Evolutionary conservation across 2,113 vertebrate species (phyloP).

Genomic region (Prinia subflava): DNA sequence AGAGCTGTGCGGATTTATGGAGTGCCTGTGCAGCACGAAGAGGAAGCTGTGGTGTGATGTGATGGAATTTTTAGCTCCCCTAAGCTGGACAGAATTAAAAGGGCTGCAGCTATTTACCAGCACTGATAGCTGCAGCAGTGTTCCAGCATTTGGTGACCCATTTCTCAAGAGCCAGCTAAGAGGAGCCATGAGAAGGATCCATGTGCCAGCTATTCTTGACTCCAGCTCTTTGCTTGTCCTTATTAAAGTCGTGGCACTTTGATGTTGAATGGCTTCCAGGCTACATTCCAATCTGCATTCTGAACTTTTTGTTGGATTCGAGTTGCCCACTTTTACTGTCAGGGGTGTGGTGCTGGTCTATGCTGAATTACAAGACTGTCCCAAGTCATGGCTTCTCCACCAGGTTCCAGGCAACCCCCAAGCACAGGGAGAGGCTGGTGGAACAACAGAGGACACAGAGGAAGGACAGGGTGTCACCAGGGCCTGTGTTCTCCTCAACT

Average conservation of each 20-base stretch:
- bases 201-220: background rate
- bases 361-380: background rate
- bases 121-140: background rate
- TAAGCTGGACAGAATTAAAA: constrained; percentile 7
- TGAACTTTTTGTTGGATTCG: background rate
- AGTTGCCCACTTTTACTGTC: accelerated
- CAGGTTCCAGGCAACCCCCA: background rate
- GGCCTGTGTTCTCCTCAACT: background rate
- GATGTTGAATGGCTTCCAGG: background rate
- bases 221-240: background rate
- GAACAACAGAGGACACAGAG: background rate
- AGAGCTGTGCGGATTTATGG: constrained; percentile 24
- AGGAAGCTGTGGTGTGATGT: background rate
- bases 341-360: background rate
- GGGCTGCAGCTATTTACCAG: background rate
- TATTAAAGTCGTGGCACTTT: background rate
- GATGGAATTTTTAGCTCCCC: constrained; percentile 36
- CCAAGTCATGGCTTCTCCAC: background rate
- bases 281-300: background rate
- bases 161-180: background rate
- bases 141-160: background rate
- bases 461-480: background rate
- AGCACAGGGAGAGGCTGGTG: background rate
- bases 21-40: background rate
- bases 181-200: background rate